phyloP scores from a whole-genome alignment of 2,888 invertebrate species.

The Synanthedon myopaeformis region DNA sequence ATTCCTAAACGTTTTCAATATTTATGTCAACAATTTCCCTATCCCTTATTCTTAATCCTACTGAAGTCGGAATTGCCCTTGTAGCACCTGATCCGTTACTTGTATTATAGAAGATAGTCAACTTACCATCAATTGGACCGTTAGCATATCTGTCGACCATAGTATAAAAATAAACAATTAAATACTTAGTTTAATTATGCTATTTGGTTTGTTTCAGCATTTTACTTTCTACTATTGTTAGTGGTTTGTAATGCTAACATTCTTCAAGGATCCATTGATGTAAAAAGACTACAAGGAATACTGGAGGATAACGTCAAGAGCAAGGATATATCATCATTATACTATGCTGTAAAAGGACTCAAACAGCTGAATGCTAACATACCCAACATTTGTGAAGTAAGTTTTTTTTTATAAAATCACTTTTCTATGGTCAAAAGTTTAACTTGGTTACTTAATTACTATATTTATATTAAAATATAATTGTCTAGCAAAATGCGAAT shows the following conservation, averaged over 20 bases:
- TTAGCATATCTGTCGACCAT: too few species aligned
- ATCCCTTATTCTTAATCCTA: too few species aligned
- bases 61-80: too few species aligned
- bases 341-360: slow-evolving; percentile 81
- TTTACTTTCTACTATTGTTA: slow-evolving; percentile 25
- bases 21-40: too few species aligned
- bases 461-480: neutral
- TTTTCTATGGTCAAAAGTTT: too few species aligned
- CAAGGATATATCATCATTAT: slow-evolving; percentile 74
- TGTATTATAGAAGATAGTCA: too few species aligned
- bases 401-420: slow-evolving; percentile 1
- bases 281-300: slow-evolving; percentile 45
- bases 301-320: slow-evolving; percentile 60
- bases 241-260: slow-evolving; percentile 35
- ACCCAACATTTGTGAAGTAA: slow-evolving; percentile 73
- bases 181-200: too few species aligned
- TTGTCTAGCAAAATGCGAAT: neutral
- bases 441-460: neutral
- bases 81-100: too few species aligned
- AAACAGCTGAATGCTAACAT: slow-evolving; percentile 74
- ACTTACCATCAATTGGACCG: too few species aligned
- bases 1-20: too few species aligned
- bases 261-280: slow-evolving; percentile 50
- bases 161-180: too few species aligned
- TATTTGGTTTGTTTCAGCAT: slow-evolving; percentile 20